phyloP scores from a whole-genome alignment of 2,797 vertebrate species.

The Lepus oiostolus region DNA sequence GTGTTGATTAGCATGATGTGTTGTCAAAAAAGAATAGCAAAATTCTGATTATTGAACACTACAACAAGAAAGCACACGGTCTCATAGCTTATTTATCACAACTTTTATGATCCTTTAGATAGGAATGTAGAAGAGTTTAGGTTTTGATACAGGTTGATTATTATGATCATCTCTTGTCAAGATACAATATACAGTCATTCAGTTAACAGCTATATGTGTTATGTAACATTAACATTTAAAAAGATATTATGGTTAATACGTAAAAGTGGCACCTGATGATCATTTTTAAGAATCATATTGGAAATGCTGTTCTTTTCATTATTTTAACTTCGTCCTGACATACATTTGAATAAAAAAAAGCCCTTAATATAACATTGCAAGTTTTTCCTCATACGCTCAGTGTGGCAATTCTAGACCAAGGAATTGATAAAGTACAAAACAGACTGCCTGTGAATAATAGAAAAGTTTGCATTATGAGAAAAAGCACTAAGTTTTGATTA shows the following conservation, averaged over 20 bases:
- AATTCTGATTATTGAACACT: neutral
- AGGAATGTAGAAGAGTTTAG: neutral
- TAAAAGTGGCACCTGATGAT: slow-evolving; percentile 1
- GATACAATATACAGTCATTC: neutral
- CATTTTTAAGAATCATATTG: slow-evolving; percentile 26
- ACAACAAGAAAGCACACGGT: neutral
- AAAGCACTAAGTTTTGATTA: slow-evolving; percentile 24
- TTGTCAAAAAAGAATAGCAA: neutral
- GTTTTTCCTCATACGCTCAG: slow-evolving; percentile 17
- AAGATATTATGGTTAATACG: neutral
- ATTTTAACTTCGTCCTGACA: neutral
- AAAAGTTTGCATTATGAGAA: slow-evolving; percentile 45
- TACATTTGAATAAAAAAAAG: neutral
- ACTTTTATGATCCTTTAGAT: neutral
- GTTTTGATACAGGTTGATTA: neutral
- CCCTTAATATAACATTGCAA: neutral
- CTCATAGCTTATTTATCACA: neutral
- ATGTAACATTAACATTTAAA: neutral
- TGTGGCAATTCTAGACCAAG: slow-evolving; percentile 5
- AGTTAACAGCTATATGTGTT: slow-evolving; percentile 32
- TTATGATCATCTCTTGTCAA: neutral
- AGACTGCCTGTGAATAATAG: neutral
- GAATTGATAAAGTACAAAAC: slow-evolving; percentile 17
- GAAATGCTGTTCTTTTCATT: slow-evolving; percentile 37
- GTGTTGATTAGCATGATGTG: neutral